These are phyloP conservation scores for Phaenicophaeus curvirostris DNA, from an alignment of 2,797 vertebrate species.

Conservation along the genomic window DNA sequence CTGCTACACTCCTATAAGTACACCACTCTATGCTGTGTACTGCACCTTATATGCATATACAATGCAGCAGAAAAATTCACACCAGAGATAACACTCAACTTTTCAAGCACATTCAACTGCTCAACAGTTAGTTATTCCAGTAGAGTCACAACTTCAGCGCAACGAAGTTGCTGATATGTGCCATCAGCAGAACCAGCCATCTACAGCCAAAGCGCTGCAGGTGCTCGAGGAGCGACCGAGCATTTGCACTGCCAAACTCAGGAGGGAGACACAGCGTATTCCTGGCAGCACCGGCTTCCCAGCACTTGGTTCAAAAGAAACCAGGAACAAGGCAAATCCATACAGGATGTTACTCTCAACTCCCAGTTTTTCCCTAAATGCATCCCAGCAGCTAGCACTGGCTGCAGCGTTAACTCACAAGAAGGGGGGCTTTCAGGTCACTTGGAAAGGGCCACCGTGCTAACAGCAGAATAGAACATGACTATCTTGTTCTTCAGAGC, in stretches of 20 bases:
- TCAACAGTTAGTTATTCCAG: background rate
- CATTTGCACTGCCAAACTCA: too few relatives aligned
- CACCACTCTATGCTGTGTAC: background rate
- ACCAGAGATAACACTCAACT: background rate
- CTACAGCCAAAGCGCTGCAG: background rate
- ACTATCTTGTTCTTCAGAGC: background rate
- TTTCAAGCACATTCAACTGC: background rate
- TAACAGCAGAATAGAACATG: background rate
- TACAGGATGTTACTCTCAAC: background rate
- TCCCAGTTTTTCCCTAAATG: background rate
- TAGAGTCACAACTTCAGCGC: background rate
- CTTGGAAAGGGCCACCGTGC: background rate
- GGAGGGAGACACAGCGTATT: background rate
- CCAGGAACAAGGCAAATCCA: background rate
- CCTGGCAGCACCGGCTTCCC: rapidly evolving
- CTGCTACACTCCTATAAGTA: background rate
- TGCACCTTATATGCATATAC: rapidly evolving
- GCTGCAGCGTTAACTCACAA: background rate
- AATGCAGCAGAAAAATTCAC: background rate
- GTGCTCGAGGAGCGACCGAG: background rate
- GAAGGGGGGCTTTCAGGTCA: background rate
- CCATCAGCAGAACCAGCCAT: background rate
- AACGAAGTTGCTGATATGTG: background rate
- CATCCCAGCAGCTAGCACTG: background rate
- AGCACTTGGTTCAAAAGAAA: background rate